phyloP scores from a whole-genome alignment of 64 coral and sea anemone species.

The Hydrozoanthus tunicans region DNA sequence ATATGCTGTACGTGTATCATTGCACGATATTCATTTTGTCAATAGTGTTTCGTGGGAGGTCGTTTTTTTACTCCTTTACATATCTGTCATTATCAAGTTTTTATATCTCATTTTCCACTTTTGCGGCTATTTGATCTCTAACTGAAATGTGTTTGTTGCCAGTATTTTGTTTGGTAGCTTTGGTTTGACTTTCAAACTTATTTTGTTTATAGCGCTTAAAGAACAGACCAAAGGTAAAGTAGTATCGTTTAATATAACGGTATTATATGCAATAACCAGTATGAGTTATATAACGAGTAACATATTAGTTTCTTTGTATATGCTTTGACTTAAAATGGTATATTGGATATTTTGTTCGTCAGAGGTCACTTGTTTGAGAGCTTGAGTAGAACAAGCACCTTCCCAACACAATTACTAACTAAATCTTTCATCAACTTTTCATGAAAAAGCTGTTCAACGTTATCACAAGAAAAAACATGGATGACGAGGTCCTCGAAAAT shows the following conservation, averaged over 20 bases:
- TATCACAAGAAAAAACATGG: background rate
- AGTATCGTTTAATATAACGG: too few relatives aligned
- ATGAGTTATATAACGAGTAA: too few relatives aligned
- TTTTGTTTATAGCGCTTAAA: background rate
- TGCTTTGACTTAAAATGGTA: too few relatives aligned
- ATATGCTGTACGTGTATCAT: constrained; percentile 35
- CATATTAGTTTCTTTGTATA: too few relatives aligned
- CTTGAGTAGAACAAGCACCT: background rate
- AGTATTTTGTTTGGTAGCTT: background rate
- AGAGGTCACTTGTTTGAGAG: background rate
- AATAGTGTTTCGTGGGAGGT: constrained; percentile 32
- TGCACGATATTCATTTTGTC: background rate
- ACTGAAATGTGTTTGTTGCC: background rate
- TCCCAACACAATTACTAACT: background rate
- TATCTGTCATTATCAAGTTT: constrained; percentile 18
- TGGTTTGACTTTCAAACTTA: background rate
- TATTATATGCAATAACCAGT: too few relatives aligned
- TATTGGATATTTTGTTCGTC: background rate
- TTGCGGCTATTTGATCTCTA: background rate
- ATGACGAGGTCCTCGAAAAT: background rate
- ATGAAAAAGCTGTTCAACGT: background rate
- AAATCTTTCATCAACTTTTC: background rate
- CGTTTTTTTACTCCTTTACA: background rate
- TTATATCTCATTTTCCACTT: background rate
- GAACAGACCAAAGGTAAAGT: background rate